Conservation (phyloP, 2,797 vertebrate species). For the Enteromius anoplus region DNA sequence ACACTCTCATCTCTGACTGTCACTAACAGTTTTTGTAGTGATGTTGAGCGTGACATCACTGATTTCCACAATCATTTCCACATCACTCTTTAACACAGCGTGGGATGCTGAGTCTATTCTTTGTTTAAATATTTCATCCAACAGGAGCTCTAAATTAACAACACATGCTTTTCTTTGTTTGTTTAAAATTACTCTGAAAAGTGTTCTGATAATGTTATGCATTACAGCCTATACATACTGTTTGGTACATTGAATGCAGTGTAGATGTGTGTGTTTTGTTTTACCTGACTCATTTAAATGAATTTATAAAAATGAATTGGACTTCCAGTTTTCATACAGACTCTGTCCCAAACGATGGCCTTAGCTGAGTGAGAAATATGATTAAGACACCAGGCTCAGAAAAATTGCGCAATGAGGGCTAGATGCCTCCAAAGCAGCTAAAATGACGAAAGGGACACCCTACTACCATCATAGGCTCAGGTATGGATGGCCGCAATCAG, state of each 20-base stretch:
- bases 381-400: neutral
- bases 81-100: neutral
- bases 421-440: neutral
- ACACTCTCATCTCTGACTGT: conserved; percentile 19
- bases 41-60: conserved; percentile 16
- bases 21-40: conserved; percentile 12
- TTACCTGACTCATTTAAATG: neutral
- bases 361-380: neutral
- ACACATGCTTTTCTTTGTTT: neutral
- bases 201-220: neutral
- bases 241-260: neutral
- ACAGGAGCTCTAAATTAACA: neutral
- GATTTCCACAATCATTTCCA: conserved; percentile 6
- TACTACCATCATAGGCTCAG: neutral
- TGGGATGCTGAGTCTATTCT: neutral
- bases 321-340: neutral
- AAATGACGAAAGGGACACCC: neutral
- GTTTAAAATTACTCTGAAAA: neutral
- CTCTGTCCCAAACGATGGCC: neutral
- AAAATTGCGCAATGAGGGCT: neutral
- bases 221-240: neutral
- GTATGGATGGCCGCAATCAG: neutral
- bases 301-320: neutral
- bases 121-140: neutral
- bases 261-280: neutral